Conservation (phyloP, 2,888 invertebrate species). For the Cyclophora punctaria region DNA sequence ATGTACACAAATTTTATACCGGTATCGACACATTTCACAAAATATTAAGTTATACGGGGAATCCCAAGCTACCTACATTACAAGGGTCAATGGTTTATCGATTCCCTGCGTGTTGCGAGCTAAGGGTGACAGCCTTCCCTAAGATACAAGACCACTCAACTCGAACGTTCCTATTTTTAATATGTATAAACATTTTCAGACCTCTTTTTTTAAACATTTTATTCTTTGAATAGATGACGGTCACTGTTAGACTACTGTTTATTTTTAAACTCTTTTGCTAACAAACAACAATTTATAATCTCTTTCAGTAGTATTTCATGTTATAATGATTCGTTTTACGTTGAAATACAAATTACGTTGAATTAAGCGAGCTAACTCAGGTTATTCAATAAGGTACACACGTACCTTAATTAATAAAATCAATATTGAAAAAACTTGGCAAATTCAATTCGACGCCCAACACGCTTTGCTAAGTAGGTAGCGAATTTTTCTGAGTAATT, state of each 20-base stretch:
- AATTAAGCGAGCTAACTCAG: too few relatives aligned
- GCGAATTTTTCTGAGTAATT: too few relatives aligned
- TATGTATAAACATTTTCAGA: constrained; percentile 3
- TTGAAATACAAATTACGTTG: too few relatives aligned
- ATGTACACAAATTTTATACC: neutral
- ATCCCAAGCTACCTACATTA: constrained; percentile 18
- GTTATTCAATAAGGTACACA: neutral
- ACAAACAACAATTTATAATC: too few relatives aligned
- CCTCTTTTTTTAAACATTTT: neutral
- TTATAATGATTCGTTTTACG: too few relatives aligned
- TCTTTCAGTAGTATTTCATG: too few relatives aligned
- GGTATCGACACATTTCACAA: constrained; percentile 1
- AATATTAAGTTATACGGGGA: constrained; percentile 13
- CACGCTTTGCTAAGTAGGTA: too few relatives aligned
- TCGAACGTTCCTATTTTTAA: neutral
- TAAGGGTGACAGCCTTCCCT: constrained; percentile 2
- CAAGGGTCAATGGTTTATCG: constrained; percentile 46
- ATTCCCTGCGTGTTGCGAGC: constrained; percentile 29
- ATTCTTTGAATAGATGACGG: too few relatives aligned
- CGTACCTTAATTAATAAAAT: neutral
- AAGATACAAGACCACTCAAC: constrained; percentile 1
- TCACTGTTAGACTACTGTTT: too few relatives aligned
- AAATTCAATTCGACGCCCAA: too few relatives aligned
- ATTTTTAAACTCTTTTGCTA: too few relatives aligned
- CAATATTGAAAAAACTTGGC: too few relatives aligned